Percentiles rank a stretch among this genome's conserved stretches.
Evolutionary conservation across 2,113 vertebrate genomes (phyloP).

Genomic region (Vidua macroura): DNA sequence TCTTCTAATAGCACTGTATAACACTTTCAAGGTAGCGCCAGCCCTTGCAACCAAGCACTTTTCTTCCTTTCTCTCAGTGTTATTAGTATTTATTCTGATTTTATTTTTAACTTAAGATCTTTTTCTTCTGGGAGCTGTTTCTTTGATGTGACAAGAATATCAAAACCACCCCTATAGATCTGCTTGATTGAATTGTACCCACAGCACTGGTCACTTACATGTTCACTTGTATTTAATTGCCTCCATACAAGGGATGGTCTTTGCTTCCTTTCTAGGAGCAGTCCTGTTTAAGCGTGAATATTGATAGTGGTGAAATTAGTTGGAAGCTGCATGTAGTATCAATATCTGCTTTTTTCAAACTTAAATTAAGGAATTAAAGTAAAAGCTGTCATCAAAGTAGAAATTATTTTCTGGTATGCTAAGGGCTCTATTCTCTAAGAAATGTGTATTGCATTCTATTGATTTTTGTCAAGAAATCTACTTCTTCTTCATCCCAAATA

Average conservation of each 20-base stretch:
- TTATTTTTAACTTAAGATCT: constrained; percentile 3
- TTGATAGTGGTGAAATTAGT: neutral
- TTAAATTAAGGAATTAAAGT: neutral
- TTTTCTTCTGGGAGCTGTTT: neutral
- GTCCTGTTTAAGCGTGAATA: neutral
- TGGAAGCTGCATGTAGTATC: neutral
- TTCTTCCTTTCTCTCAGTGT: neutral
- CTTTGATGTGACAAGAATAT: constrained; percentile 50
- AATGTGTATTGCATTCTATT: neutral
- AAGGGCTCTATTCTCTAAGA: neutral
- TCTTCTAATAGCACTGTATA: neutral
- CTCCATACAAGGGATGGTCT: neutral
- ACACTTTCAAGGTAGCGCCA: neutral
- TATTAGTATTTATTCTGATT: constrained; percentile 3
- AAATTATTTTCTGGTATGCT: neutral
- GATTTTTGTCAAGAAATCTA: neutral
- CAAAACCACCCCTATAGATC: constrained; percentile 15
- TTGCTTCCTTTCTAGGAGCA: neutral
- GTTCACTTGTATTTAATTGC: neutral
- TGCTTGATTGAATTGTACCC: constrained; percentile 14
- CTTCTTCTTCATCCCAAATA: neutral
- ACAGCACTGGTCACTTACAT: neutral
- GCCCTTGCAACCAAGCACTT: neutral
- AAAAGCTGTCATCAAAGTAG: neutral
- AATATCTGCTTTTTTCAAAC: neutral